Percentiles rank a stretch among this genome's conserved stretches.
Evolutionary conservation across 2,113 vertebrate species (phyloP).

Genomic region (Eulemur rufifrons): DNA sequence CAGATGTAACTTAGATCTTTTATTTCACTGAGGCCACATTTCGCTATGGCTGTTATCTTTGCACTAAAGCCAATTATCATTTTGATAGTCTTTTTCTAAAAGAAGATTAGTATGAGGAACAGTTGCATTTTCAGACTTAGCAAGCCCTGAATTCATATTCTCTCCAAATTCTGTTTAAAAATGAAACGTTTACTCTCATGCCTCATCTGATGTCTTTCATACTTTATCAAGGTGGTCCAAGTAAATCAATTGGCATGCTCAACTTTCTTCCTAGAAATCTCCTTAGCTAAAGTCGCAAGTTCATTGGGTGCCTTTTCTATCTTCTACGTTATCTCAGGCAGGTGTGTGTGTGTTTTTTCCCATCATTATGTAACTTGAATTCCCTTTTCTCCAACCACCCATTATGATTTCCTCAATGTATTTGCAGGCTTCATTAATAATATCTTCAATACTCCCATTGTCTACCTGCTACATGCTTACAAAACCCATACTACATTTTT

Average conservation of each 20-base stretch:
- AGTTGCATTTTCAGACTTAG: background rate
- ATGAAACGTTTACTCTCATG: background rate
- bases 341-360: background rate
- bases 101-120: background rate
- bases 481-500: background rate
- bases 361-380: background rate
- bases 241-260: background rate
- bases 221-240: background rate
- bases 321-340: background rate
- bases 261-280: background rate
- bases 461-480: background rate
- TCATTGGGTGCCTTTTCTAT: background rate
- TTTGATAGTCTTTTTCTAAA: background rate
- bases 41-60: background rate
- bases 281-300: background rate
- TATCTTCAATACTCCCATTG: background rate
- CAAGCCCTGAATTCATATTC: background rate
- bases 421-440: background rate
- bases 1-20: background rate
- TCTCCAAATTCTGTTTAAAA: background rate
- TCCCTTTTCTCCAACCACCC: background rate
- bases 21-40: background rate
- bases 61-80: background rate
- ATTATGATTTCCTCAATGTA: background rate
- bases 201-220: background rate